Evolutionary conservation across 2,113 vertebrate species (phyloP), one percentile per base, ranked within the genome.

Genomic region (Rhipidura dahli): DNA sequence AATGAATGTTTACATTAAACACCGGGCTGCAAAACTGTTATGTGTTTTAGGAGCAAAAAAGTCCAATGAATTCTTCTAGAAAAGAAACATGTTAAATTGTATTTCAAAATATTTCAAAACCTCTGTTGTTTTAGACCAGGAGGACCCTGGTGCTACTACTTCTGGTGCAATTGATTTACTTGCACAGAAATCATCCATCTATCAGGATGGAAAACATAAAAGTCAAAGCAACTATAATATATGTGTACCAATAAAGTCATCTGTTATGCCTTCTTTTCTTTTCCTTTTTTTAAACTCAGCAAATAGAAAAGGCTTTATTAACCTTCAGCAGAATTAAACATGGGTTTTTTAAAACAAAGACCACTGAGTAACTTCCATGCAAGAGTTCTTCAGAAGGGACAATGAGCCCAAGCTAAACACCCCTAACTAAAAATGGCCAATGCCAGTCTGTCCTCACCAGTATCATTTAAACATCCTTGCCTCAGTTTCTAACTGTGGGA

Each of bases 151-250:
- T 90, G 65, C 82, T 93, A 79, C 69, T 76, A 37, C 87, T 94
- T 96, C 93, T 90, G 73, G 76, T 89, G 78, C 90, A 91, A 91
- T 40, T 97, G 97, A 98, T 98, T 98, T 98, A 97, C 94, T 96
- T 96, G 95, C 91, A 93, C 70, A 91, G 92, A 96, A 97, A 96
- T 96, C 94, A 96, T 96, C 96, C 95, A 97, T 97, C 95, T 97
- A 93, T 98, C 97, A 96, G 83, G 54, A 89, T 15, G n/a, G 95
- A 97, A 98, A 97, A 95, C 96, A 97, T 98, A 97, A 98, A 98
- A 94, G 97, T 98, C 97, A 98, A 94, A 92, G 91, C 95, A 97
- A 53, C 83, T 82, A 30, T 97, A 97, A 98, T 97, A 93, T 97
- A 98, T 90, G 72, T 92, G 83, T 15, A 85, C 95, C 94, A 96